Base-by-base conservation (phyloP, 2,888 invertebrate species). In the Sturmia bella region DNA sequence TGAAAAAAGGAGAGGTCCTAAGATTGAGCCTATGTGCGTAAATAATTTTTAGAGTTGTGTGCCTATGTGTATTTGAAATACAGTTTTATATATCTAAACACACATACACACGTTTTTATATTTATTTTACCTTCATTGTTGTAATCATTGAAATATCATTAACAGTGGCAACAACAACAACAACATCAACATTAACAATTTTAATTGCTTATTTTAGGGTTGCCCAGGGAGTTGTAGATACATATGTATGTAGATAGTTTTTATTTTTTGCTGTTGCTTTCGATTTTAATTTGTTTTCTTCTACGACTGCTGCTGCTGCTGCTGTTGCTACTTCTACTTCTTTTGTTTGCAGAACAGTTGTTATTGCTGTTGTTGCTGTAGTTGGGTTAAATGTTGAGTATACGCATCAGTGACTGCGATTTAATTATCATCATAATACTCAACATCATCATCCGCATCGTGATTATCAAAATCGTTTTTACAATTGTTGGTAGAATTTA, bases 161-260 rank as follows among this genome's bases (percentile, higher is more conserved):
- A 39, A 12, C 15, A 57, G 37, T 56, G 52, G n/a, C 59, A 50
- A n/a, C 21, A 54, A 52, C 37, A 37, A 24, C 24, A 66, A 1
- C 4, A 61, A 6, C n/a, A n/a, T n/a, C n/a, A n/a, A 43, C 21
- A 52, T 48, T 37, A 74, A 57, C 41, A 75, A 72, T 70, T 72
- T 75, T 80, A 75, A 75, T 72, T 80, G 64, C 41, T 11, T 59
- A 66, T 59, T 75, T 72, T 70, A 73, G 86, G 85, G 86, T 86
- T 86, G 85, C 86, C 86, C 83, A 85, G 81, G 85, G 84, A 83
- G 39, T 83, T 79, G 61, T 59, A 48, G 73, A n/a, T n/a, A n/a
- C n/a, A n/a, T n/a, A n/a, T n/a, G n/a, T n/a, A n/a, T n/a, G n/a
- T 66, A 54, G 4, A 12, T 13, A 57, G 21, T 21, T 37, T 64